Percentiles rank a stretch among this genome's conserved stretches.
phyloP scores from a whole-genome alignment of 2,113 vertebrate species.

The Sphyrna mokarran region DNA sequence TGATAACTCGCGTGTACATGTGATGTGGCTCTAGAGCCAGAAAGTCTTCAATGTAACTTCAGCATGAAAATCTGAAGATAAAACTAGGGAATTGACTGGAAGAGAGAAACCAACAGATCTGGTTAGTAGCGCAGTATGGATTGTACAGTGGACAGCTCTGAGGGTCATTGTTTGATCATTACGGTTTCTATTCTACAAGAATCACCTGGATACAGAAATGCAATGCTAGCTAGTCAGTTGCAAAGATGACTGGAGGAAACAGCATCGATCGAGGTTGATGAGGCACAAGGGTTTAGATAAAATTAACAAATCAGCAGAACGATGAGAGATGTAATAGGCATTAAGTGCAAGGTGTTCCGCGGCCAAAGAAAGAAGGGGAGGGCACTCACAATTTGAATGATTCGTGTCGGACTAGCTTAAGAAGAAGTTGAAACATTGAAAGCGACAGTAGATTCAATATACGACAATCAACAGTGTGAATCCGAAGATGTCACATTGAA shows the following conservation, averaged over 20 bases:
- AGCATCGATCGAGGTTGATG: not conserved
- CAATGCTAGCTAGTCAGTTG: not conserved
- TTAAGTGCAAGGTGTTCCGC: not conserved
- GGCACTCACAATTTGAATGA: not conserved
- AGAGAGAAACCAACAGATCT: not conserved
- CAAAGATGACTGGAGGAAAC: not conserved
- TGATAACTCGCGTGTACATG: not conserved
- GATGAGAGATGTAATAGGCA: not conserved
- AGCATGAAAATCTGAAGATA: not conserved
- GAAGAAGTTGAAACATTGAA: too few species aligned
- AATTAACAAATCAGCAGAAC: not conserved
- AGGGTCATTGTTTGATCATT: not conserved
- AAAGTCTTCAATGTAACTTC: too few species aligned
- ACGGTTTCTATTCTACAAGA: not conserved
- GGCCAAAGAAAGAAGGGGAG: not conserved
- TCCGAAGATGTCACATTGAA: not conserved
- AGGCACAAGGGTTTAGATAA: not conserved
- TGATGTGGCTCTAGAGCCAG: not conserved
- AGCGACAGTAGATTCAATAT: not conserved
- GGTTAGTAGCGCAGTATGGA: not conserved
- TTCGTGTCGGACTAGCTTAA: not conserved
- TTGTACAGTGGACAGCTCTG: not conserved
- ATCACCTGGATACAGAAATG: not conserved
- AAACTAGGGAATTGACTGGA: not conserved
- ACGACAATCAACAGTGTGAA: not conserved